phyloP scores from a whole-genome alignment of 2,888 invertebrate species.

The Cheilosia impressa region DNA sequence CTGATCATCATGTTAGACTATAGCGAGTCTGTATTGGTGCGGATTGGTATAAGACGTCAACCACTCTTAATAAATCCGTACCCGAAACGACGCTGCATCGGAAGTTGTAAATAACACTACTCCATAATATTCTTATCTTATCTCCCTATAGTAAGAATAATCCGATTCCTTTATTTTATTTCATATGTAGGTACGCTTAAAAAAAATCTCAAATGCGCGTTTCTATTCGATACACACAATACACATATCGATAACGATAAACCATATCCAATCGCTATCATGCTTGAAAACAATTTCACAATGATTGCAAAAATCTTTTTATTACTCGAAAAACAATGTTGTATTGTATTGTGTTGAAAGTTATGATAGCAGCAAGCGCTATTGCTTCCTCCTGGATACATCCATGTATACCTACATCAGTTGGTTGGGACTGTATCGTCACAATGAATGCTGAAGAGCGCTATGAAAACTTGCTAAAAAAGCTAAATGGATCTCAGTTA shows the following conservation, averaged over 20 bases:
- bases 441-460: constrained; percentile 32
- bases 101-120: too few relatives aligned
- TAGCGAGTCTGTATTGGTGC: too few relatives aligned
- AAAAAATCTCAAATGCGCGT: too few relatives aligned
- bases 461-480: constrained; percentile 57
- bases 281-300: constrained; percentile 32
- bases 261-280: constrained; percentile 4
- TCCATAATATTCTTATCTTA: too few relatives aligned
- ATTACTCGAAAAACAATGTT: constrained; percentile 46
- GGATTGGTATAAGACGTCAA: too few relatives aligned
- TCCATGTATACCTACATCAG: neutral
- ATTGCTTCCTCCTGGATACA: constrained; percentile 38
- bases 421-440: neutral
- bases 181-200: too few relatives aligned
- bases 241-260: neutral
- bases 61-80: too few relatives aligned
- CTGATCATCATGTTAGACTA: too few relatives aligned
- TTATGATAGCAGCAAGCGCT: constrained; percentile 28
- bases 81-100: too few relatives aligned
- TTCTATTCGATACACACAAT: neutral
- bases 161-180: too few relatives aligned
- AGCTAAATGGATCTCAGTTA: constrained; percentile 57
- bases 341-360: constrained; percentile 6
- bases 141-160: too few relatives aligned
- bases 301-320: constrained; percentile 33